Evolutionary conservation across 1,140 invertebrate genomes (phyloP), one percentile per base, ranked within the genome.

Genomic region (Capitella teleta): DNA sequence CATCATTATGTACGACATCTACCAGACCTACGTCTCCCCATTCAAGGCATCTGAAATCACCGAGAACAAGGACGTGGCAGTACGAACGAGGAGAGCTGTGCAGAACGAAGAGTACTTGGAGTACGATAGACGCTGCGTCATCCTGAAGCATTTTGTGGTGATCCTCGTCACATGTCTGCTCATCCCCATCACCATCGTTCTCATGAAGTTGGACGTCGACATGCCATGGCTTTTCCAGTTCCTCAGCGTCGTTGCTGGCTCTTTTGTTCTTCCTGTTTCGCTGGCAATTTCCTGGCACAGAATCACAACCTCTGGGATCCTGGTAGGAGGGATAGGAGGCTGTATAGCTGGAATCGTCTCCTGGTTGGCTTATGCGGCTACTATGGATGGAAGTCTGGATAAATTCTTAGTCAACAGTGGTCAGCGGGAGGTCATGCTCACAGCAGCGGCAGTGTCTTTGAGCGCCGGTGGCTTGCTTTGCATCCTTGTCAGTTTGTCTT

Each of bases 1-100:
- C 25, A 72, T 74, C 48, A 64, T 73, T 23, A 64, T 74, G 5
- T 73, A 74, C 52, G 72, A 74, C 57, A 72, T 74, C 18, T 74
- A 70, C 54, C 67, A 73, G 38, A 24, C 38, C 5, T 40, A 40
- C 4, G 38, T 40, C 21, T 18, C 38, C 21, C 38, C 38, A 19
- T 40, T 40, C 38, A 40, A 14, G 25, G 38, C 38, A 10, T 21
- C 21, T 18, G 4, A 1, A 1, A 40, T 40, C 38, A 19, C 38
- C 38, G 19, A 19, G 25, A 24, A 40, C n/a, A 19, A 24, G 8
- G 19, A 40, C 19, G 25, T 40, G 38, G 19, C 42, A 12, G 26
- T 44, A 16, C 5, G 42, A 10, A 16, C 26, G 3, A 19, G 28
- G 21, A 5, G 21, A 3, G 42, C 42, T 16, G 32, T 32, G 6